These are phyloP conservation scores for Corythaixoides concolor DNA, from an alignment of 2,113 vertebrate genomes.

Conservation along the genomic window DNA sequence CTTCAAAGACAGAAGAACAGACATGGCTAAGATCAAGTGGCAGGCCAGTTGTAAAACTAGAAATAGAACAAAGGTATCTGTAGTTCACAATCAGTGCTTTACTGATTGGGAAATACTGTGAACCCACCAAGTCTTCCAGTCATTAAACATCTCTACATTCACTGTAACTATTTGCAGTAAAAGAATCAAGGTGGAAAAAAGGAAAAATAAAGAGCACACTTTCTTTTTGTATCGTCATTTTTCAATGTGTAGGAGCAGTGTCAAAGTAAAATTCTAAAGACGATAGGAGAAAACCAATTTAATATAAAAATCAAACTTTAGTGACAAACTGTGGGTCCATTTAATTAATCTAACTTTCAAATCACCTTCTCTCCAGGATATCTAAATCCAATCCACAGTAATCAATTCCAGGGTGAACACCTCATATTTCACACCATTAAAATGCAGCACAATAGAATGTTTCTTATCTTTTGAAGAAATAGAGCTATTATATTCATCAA, in stretches of 20 bases:
- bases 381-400: conserved; percentile 46
- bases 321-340: background rate
- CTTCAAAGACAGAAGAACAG: background rate
- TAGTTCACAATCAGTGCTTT: background rate
- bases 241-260: background rate
- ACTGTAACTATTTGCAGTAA: background rate
- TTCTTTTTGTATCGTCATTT: background rate
- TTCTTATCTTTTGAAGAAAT: conserved; percentile 57
- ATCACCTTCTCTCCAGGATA: conserved; percentile 22
- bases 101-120: background rate
- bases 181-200: background rate
- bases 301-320: background rate
- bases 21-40: background rate
- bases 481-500: conserved; percentile 25
- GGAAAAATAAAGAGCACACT: background rate
- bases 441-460: background rate
- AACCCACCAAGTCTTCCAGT: background rate
- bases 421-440: conserved; percentile 56
- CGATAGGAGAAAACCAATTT: background rate
- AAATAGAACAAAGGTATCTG: background rate
- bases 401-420: conserved; percentile 34
- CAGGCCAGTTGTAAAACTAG: background rate
- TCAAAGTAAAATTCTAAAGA: background rate
- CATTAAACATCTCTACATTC: background rate
- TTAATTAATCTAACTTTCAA: conserved; percentile 58